These are phyloP conservation scores for Eciton burchellii DNA, from an alignment of 1,140 invertebrate species.

Conservation along the genomic window DNA sequence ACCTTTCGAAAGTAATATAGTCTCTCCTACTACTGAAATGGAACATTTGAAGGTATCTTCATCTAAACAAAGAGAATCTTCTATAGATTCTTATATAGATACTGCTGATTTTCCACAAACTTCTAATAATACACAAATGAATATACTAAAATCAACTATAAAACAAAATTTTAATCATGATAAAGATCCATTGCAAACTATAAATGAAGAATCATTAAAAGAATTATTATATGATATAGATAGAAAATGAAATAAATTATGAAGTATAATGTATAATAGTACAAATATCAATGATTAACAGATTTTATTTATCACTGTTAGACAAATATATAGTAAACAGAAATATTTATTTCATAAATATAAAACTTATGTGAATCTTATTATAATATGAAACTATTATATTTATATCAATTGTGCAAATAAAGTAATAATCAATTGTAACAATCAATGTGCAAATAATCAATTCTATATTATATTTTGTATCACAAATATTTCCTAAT, in stretches of 20 bases:
- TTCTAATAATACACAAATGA: conserved; percentile 62
- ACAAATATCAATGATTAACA: conserved; percentile 26
- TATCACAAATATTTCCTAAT: no score
- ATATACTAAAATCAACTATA: conserved; percentile 41
- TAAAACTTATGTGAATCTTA: conserved; percentile 9
- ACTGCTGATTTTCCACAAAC: conserved; percentile 28
- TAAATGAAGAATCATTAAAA: conserved; percentile 86
- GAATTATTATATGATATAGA: conserved; percentile 84
- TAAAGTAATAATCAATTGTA: no score
- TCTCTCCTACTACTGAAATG: conserved; percentile 84
- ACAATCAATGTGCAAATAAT: no score
- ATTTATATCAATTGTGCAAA: no score
- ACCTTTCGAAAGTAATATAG: conserved; percentile 78
- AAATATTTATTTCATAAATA: conserved; percentile 24
- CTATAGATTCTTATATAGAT: conserved; percentile 56
- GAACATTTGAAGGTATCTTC: conserved; percentile 85
- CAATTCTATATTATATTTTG: no score
- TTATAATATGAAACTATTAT: neutral
- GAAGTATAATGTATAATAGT: neutral
- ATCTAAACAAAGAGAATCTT: conserved; percentile 74
- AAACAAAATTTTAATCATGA: conserved; percentile 64
- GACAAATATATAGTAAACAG: conserved; percentile 30
- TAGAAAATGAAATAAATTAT: conserved; percentile 73
- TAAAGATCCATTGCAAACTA: conserved; percentile 81
- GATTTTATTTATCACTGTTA: neutral